Conservation (phyloP, 64 coral and sea anemone species). For the Pachyseris speciosa region DNA sequence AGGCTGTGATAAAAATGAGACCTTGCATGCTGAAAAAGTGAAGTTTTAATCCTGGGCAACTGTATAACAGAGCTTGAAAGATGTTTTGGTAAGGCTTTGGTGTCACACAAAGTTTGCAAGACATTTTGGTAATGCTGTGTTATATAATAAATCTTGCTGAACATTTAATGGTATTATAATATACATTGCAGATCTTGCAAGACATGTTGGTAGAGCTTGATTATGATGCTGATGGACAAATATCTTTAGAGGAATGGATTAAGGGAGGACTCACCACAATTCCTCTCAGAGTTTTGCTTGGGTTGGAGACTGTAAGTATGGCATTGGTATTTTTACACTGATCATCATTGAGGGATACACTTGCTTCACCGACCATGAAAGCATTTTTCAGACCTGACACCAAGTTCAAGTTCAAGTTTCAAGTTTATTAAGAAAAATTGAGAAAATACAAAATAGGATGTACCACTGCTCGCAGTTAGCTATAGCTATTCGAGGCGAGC, state of each 20-base stretch:
- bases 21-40: no score
- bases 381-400: no score
- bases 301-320: conserved; percentile 92
- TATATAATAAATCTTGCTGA: conserved; percentile 66
- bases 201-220: conserved; percentile 99
- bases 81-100: conserved; percentile 81
- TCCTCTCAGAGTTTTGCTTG: conserved; percentile 93
- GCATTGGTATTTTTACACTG: background rate
- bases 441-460: no score
- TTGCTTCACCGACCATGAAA: no score
- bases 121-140: conserved; percentile 87
- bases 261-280: conserved; percentile 96
- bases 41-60: no score
- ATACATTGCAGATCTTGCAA: conserved; percentile 80
- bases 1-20: no score
- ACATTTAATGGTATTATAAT: background rate
- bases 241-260: conserved; percentile 99
- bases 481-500: no score
- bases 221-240: conserved; percentile 92
- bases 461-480: no score
- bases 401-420: no score
- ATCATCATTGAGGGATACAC: no score
- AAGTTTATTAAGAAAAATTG: no score
- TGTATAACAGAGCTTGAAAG: conserved; percentile 61
- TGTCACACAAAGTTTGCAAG: conserved; percentile 69